Evolutionary conservation across 2,888 invertebrate species (phyloP).

Genomic region (Odontocolon sp.): DNA sequence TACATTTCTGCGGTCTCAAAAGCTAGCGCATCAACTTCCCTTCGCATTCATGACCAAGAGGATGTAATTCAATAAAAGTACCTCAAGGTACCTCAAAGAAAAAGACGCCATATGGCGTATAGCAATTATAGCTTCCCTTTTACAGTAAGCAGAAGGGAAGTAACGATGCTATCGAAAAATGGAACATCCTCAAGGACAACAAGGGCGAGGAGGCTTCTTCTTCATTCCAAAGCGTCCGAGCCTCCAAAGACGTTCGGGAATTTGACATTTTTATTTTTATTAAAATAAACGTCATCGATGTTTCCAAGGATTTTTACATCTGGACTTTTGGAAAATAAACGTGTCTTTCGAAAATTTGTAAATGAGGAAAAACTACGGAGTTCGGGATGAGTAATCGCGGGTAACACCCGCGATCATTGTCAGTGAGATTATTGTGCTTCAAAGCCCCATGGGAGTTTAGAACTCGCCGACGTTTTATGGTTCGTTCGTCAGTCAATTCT

Average conservation of each 20-base stretch:
- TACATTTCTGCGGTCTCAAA: not conserved
- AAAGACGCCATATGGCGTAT: slow-evolving; percentile 70
- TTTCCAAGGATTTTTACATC: slow-evolving; percentile 25
- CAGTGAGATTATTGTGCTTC: slow-evolving; percentile 47
- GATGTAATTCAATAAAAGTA: slow-evolving; percentile 63
- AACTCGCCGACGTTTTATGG: slow-evolving; percentile 52
- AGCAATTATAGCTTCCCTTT: slow-evolving; percentile 57
- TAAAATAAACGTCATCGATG: slow-evolving; percentile 21
- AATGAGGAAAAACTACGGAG: not conserved
- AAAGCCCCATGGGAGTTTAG: slow-evolving; percentile 44
- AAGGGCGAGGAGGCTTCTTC: slow-evolving; percentile 20
- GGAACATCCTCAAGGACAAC: slow-evolving; percentile 45
- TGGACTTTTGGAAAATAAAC: slow-evolving; percentile 2
- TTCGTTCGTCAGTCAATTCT: slow-evolving; percentile 34
- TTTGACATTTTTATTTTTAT: slow-evolving; percentile 14
- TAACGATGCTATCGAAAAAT: slow-evolving; percentile 66
- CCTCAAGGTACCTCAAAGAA: slow-evolving; percentile 58
- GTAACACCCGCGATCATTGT: slow-evolving; percentile 41
- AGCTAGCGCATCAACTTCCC: not conserved
- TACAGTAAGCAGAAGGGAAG: slow-evolving; percentile 45
- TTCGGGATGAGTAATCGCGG: slow-evolving; percentile 19
- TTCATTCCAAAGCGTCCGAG: not conserved
- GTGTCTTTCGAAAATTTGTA: slow-evolving; percentile 4
- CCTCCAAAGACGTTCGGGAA: not conserved
- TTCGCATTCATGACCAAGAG: slow-evolving; percentile 13